Conservation (phyloP, 2,113 vertebrate genomes). For the Grus americana region DNA sequence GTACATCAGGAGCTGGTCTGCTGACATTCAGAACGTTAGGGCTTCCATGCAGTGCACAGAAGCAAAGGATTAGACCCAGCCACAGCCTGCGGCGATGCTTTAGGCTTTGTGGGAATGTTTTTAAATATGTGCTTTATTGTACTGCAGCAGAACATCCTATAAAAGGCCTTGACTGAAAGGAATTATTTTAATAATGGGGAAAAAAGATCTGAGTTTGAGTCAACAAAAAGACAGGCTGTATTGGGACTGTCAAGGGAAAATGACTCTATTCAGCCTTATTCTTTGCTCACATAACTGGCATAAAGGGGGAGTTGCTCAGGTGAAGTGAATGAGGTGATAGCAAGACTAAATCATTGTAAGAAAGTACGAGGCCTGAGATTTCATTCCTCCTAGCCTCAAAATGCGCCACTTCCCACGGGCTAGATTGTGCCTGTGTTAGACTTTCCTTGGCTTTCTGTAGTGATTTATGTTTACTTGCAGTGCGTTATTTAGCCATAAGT, state of each 20-base stretch:
- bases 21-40: neutral
- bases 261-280: neutral
- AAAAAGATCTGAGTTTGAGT: neutral
- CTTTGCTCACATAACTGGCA: neutral
- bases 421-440: neutral
- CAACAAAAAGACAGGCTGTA: neutral
- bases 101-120: neutral
- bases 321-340: neutral
- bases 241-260: neutral
- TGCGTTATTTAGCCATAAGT: neutral
- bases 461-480: conserved; percentile 1
- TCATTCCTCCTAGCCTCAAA: neutral
- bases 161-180: neutral
- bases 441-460: neutral
- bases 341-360: conserved; percentile 1
- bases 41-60: neutral
- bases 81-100: neutral
- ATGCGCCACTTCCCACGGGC: neutral
- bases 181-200: neutral
- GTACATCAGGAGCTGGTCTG: neutral
- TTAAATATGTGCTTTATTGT: neutral
- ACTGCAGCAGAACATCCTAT: neutral
- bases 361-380: neutral
- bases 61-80: neutral
- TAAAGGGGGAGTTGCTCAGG: neutral